Base-by-base conservation (phyloP, 2,888 invertebrate genomes). In the Drepana falcataria region DNA sequence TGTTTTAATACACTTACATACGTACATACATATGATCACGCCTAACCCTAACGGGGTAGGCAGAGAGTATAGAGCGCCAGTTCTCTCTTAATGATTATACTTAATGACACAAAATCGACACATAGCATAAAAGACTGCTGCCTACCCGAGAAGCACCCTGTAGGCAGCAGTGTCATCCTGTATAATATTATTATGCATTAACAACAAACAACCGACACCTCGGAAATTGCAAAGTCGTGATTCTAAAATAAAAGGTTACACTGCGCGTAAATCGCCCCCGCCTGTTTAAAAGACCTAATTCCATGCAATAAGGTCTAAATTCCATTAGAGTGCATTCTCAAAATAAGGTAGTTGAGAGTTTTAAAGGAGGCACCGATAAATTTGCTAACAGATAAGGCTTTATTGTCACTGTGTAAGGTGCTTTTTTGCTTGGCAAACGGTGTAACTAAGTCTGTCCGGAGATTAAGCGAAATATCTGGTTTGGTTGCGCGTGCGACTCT, bases 151-250 rank as follows among this genome's bases (percentile, higher is more conserved):
- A 21, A 21, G 21, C 21, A 21, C 21, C 21, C 21, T 21, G 21
- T 21, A 21, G 21, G 21, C 21, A 21, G 21, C n/a, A n/a, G 21
- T 21, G 21, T 21, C 21, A 21, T 21, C 21, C 5, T 37, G 3
- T 5, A 37, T 4, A 3, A 37, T 37, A 37, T 37, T 4, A 4
- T 37, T 37, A 37, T 37, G 5, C 37, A 37, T 37, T 37, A 37
- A 37, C 37, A 37, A 60, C 58, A 61, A 54, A 58, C 55, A 65
- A 64, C 64, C 57, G 65, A 71, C 72, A 71, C 72, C 66, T 72
- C 58, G 57, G 59, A 69, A 77, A 80, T 78, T 75, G 75, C 75
- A 33, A 65, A 69, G 61, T 73, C 77, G 76, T 77, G 75, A 74
- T 70, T 65, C 61, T 53, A 66, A 72, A 78, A 79, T 73, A 77